Conservation (phyloP, 2,113 vertebrate genomes). For the Limnothrissa miodon region DNA sequence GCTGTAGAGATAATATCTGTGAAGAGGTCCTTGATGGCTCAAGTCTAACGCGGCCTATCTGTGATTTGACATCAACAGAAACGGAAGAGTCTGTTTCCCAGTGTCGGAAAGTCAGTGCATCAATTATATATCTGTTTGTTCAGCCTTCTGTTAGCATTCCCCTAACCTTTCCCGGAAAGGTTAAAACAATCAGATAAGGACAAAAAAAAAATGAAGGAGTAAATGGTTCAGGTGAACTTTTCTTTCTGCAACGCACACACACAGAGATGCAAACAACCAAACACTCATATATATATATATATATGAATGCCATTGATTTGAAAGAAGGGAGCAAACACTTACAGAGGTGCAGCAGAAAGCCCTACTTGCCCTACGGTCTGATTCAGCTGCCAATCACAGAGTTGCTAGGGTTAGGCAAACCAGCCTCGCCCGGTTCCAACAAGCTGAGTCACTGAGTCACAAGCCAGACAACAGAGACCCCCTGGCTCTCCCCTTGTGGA, state of each 20-base stretch:
- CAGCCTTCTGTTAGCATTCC: not conserved
- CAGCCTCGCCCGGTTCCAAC: constrained; percentile 40
- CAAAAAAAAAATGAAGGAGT: not conserved
- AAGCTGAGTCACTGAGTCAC: constrained; percentile 41
- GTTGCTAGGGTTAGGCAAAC: not conserved
- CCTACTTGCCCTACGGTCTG: not conserved
- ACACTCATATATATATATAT: not conserved
- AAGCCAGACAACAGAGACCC: not conserved
- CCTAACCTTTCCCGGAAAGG: constrained; percentile 7
- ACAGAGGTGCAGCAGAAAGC: not conserved
- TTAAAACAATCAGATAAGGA: not conserved
- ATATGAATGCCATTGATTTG: not conserved
- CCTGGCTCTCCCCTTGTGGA: not conserved
- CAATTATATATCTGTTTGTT: not conserved
- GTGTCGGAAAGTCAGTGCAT: not conserved
- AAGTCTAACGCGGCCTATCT: not conserved
- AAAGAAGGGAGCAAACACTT: constrained; percentile 42
- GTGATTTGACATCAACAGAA: not conserved
- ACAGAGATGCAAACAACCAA: constrained; percentile 45
- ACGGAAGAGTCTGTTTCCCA: not conserved
- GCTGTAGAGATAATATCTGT: not conserved
- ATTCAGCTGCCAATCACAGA: constrained; percentile 45
- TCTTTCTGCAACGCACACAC: not conserved
- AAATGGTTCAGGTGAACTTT: not conserved
- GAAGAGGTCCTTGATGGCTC: not conserved